Evolutionary conservation across 2,888 invertebrate genomes (phyloP).

Genomic region (Hesperia comma): DNA sequence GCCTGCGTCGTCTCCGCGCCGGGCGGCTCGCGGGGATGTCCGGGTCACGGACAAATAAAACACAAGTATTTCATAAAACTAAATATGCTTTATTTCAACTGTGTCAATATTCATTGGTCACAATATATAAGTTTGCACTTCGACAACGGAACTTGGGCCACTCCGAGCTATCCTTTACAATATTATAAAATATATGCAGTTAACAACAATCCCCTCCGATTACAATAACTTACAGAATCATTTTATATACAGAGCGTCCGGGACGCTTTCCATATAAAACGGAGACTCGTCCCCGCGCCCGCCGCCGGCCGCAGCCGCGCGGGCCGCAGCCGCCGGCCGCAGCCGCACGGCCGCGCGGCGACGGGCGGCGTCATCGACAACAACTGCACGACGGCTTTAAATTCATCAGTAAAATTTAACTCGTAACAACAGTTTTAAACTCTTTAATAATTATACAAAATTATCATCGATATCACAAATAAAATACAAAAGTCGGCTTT

Average conservation of each 20-base stretch:
- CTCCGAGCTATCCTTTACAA: slow-evolving; percentile 63
- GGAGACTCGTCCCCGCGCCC: too few relatives aligned
- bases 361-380: slow-evolving; percentile 35
- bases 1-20: too few relatives aligned
- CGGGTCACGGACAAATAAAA: slow-evolving; percentile 43
- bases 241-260: slow-evolving; percentile 51
- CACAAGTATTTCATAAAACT: slow-evolving; percentile 66
- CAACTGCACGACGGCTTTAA: slow-evolving; percentile 51
- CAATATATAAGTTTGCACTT: slow-evolving; percentile 69
- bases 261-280: not conserved
- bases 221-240: slow-evolving; percentile 63
- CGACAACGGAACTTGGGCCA: slow-evolving; percentile 64
- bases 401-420: slow-evolving; percentile 75
- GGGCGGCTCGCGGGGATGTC: too few relatives aligned
- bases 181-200: slow-evolving; percentile 81
- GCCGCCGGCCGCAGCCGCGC: too few relatives aligned
- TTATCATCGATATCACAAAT: slow-evolving; percentile 82
- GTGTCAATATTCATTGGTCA: slow-evolving; percentile 79
- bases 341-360: not conserved
- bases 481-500: slow-evolving; percentile 53
- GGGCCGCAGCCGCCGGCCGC: too few relatives aligned
- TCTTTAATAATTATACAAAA: slow-evolving; percentile 76
- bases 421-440: slow-evolving; percentile 76
- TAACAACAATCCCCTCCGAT: slow-evolving; percentile 71
- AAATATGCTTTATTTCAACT: slow-evolving; percentile 83